Conservation (phyloP, 2,888 invertebrate genomes). For the Boloria selene region DNA sequence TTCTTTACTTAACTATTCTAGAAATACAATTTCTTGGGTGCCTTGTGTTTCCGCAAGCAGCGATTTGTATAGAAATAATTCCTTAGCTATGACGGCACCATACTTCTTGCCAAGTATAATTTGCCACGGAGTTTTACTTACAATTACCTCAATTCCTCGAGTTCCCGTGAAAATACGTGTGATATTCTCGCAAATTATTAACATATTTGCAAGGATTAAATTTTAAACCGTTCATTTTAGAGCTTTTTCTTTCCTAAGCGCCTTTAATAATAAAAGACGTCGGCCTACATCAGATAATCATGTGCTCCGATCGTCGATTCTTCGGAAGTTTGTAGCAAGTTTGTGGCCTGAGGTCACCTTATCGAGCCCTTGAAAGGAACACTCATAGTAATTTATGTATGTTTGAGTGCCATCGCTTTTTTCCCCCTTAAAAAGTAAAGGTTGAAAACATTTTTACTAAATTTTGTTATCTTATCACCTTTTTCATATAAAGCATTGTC, state of each 20-base stretch:
- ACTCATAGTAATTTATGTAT: conserved; percentile 75
- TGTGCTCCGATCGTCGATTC: conserved; percentile 47
- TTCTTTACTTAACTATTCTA: conserved; percentile 27
- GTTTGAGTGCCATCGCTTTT: conserved; percentile 45
- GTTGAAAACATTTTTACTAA: conserved; percentile 37
- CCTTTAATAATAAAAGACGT: conserved; percentile 55
- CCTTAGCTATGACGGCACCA: conserved; percentile 53
- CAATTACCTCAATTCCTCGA: conserved; percentile 63
- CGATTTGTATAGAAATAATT: conserved; percentile 77
- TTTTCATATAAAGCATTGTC: conserved; percentile 33
- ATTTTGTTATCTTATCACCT: conserved; percentile 41
- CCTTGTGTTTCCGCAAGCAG: conserved; percentile 43
- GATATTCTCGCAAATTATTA: conserved; percentile 39
- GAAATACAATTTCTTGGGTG: conserved; percentile 30
- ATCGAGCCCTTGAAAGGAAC: conserved; percentile 64
- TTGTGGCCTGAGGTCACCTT: conserved; percentile 59
- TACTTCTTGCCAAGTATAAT: conserved; percentile 73
- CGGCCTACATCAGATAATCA: conserved; percentile 58
- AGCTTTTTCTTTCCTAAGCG: not conserved
- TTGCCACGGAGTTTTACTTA: conserved; percentile 67
- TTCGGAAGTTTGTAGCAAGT: conserved; percentile 62
- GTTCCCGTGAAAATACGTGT: conserved; percentile 47
- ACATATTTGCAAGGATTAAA: conserved; percentile 2
- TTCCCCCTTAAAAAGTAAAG: conserved; percentile 33
- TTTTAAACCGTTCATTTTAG: not conserved